Base-by-base conservation (phyloP, 2,888 invertebrate species). In the Apantesis nais region DNA sequence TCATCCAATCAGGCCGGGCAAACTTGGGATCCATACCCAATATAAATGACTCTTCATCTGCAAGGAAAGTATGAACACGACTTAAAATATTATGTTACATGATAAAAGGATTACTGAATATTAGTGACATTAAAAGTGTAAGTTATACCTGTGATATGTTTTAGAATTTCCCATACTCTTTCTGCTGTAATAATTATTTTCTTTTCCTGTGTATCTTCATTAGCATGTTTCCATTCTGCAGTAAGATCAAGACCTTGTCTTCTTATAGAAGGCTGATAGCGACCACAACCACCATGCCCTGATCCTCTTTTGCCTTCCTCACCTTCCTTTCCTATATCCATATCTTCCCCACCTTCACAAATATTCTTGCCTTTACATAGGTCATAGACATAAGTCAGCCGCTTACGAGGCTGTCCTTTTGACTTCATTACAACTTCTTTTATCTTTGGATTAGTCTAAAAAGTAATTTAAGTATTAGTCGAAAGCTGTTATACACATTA, bases 1-100 rank as follows among this genome's bases (percentile, higher is more conserved):
- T 97, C 99, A 99, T 99, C 99, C 99, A 99, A 95, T 99, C 99
- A 11, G 99, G 99, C 66, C 99, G 96, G 0, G 99, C 98, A 91
- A 97, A 99, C 90, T 98, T 98, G 0, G 99, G 99, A 91, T 99
- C 99, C 99, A 99, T 99, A 62, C 97, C 97, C 81, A 99, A 95
- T 79, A 99, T 98, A 76, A 98, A 97, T 78, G 99, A 99, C 89
- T 99, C 99, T 89, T 99, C 99, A 92, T 99, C 99, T 90, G 92
- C 55, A 70, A 66, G 37, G 37, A 69, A 68, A 74, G 70, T 9
- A 1, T 52, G 12, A 25, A 29, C 61, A 52, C 60, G 39, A 61
- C 16, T 44, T 8, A 7, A 22, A 34, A 34, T 19, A 25, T 9
- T 52, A n/a, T 52, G 11, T n/a, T 3, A 9, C 9, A 55, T 12